These are phyloP conservation scores for Caenorhabditis sp. DNA, from an alignment of 2,888 invertebrate species.

Conservation along the genomic window DNA sequence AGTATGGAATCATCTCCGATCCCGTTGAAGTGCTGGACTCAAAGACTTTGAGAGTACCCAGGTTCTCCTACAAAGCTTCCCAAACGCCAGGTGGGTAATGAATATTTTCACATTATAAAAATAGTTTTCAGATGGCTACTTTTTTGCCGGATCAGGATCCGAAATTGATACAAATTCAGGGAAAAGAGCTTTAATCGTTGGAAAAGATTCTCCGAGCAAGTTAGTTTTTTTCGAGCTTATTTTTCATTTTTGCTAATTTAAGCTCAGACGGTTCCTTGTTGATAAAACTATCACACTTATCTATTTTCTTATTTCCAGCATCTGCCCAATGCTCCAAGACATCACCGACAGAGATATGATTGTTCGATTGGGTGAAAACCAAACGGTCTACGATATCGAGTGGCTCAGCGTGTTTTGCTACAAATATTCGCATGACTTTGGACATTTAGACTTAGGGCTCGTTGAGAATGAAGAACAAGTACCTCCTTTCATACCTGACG, in stretches of 20 bases:
- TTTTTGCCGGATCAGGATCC: conserved; percentile 70
- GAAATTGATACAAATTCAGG: conserved; percentile 68
- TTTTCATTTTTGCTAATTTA: too few relatives aligned
- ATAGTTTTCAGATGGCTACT: conserved; percentile 71
- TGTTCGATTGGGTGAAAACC: conserved; percentile 64
- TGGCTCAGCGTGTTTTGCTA: conserved; percentile 72
- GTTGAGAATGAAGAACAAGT: conserved; percentile 65
- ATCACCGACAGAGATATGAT: conserved; percentile 66
- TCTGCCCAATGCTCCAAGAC: conserved; percentile 73
- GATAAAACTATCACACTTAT: too few relatives aligned
- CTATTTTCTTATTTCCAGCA: conserved; percentile 57
- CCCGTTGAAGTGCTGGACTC: conserved; percentile 71
- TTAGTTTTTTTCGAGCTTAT: conserved; percentile 14
- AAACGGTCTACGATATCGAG: conserved; percentile 73
- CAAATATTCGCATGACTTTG: conserved; percentile 72
- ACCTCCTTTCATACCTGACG: conserved; percentile 71
- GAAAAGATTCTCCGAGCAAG: conserved; percentile 64
- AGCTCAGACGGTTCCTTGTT: too few relatives aligned
- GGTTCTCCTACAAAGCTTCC: conserved; percentile 73
- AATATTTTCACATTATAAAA: not conserved
- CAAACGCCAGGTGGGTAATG: conserved; percentile 71
- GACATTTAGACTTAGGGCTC: conserved; percentile 68
- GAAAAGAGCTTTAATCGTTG: conserved; percentile 70
- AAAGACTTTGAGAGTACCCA: conserved; percentile 67
- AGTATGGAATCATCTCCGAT: conserved; percentile 61